Evolutionary conservation across 2,888 invertebrate genomes (phyloP), one percentile per base, ranked within the genome.

Genomic region (Drosophila emarginata): DNA sequence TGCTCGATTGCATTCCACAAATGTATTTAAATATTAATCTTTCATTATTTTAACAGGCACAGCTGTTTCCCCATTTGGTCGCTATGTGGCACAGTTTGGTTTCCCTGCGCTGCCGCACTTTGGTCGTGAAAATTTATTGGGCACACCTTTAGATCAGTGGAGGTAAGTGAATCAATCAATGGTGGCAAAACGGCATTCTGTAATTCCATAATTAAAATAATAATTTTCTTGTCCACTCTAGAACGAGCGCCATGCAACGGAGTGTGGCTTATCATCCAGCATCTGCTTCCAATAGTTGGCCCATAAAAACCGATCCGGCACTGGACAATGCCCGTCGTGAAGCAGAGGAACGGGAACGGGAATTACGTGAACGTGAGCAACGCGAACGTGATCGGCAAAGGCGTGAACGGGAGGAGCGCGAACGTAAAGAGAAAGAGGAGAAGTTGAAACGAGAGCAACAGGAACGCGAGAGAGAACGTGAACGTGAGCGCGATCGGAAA

Each of bases 1-100:
- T 23, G 0, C 18, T 14, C 4, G 1, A 14, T 40, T 14, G n/a
- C 53, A 14, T 26, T 9, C 5, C 1, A 21, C 23, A 5, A 4
- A 4, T 4, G 3, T 15, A 14, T 15, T 2, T 12, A 3, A 21
- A 9, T 26, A 45, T 23, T 7, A 3, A 14, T 26, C n/a, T 2
- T 11, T 21, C 4, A 6, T 63, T 7, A 2, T 21, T 14, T 60
- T 2, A 4, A 50, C 90, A 93, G 94, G 93, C 79, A 93, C 94
- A 88, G 94, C 95, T 78, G 94, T 96, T 89, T 96, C 96, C 67
- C 96, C 96, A 59, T 97, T 96, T 92, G 95, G 95, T 64, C 94
- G 97, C 80, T 97, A 96, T 92, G 95, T 95, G 64, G 94, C 95
- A 63, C 94, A 94, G 54, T 94, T 94, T 65, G 94, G 94, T 18